phyloP scores from a whole-genome alignment of 2,797 vertebrate species.

The Lates japonicus region DNA sequence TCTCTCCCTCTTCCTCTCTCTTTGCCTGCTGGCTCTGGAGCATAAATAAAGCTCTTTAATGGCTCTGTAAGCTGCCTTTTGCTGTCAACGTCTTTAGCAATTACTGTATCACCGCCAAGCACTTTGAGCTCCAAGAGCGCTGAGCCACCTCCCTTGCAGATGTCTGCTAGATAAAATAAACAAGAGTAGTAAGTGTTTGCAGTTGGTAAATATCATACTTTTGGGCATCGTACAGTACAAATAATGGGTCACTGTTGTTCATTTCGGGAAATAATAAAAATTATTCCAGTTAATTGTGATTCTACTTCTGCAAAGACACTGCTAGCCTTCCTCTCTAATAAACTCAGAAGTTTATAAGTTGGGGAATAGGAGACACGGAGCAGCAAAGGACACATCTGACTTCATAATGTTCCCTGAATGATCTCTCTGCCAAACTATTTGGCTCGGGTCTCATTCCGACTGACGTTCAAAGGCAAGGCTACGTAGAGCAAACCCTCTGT shows the following conservation, averaged over 20 bases:
- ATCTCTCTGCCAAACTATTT: conserved; percentile 83
- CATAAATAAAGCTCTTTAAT: conserved; percentile 89
- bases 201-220: conserved; percentile 54
- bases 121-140: conserved; percentile 71
- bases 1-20: conserved; percentile 71
- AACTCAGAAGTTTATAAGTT: conserved; percentile 43
- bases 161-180: conserved; percentile 77
- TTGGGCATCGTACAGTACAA: conserved; percentile 12
- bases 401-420: conserved; percentile 77
- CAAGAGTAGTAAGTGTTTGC: conserved; percentile 65
- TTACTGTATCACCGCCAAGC: conserved; percentile 81
- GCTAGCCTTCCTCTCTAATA: conserved; percentile 24
- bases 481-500: conserved; percentile 60
- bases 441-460: conserved; percentile 66
- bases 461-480: conserved; percentile 74
- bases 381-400: conserved; percentile 79
- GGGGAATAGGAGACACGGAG: conserved; percentile 52
- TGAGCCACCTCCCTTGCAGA: conserved; percentile 80
- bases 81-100: conserved; percentile 87
- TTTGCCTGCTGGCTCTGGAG: conserved; percentile 75
- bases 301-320: conserved; percentile 31
- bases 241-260: conserved; percentile 22
- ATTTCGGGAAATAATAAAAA: conserved; percentile 33
- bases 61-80: conserved; percentile 85
- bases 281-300: conserved; percentile 24